Evolutionary conservation across 1,140 invertebrate genomes (phyloP).

Genomic region (Drosophila trapezifrons): DNA sequence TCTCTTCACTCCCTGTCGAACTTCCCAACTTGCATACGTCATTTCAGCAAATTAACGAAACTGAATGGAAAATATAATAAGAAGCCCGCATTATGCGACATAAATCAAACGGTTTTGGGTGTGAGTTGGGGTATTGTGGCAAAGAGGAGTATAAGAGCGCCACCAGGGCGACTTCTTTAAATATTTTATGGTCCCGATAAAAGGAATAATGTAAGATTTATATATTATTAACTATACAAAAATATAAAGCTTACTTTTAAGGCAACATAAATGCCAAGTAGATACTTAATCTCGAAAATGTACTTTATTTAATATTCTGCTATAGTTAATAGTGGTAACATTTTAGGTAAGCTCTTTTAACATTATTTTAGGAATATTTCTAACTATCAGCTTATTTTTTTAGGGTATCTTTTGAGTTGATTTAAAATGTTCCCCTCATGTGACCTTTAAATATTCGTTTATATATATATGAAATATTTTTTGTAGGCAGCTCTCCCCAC

Average conservation of each 20-base stretch:
- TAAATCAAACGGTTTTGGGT: conserved; percentile 55
- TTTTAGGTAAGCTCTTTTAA: too few species aligned
- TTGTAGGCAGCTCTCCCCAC: conserved; percentile 12
- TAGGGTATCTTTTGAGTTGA: conserved; percentile 1
- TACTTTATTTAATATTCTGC: too few species aligned
- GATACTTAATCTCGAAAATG: too few species aligned
- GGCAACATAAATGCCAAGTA: too few species aligned
- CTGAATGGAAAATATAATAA: conserved; percentile 61
- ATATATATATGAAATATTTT: conserved; percentile 13
- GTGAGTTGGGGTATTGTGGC: neutral
- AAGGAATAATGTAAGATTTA: too few species aligned
- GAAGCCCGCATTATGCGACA: conserved; percentile 56
- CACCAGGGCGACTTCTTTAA: conserved; percentile 32
- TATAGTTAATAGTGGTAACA: neutral
- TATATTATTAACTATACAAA: too few species aligned
- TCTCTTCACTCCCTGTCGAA: conserved; percentile 10
- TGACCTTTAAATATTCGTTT: conserved; percentile 20
- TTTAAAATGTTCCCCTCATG: neutral
- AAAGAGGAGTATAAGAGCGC: conserved; percentile 3
- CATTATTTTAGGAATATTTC: neutral
- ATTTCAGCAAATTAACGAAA: conserved; percentile 60
- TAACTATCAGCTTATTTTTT: neutral
- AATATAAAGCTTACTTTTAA: too few species aligned
- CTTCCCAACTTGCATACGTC: conserved; percentile 43
- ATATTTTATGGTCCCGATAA: conserved; percentile 10